phyloP scores from a whole-genome alignment of 2,888 invertebrate species.

The Parasteatoda lunata region DNA sequence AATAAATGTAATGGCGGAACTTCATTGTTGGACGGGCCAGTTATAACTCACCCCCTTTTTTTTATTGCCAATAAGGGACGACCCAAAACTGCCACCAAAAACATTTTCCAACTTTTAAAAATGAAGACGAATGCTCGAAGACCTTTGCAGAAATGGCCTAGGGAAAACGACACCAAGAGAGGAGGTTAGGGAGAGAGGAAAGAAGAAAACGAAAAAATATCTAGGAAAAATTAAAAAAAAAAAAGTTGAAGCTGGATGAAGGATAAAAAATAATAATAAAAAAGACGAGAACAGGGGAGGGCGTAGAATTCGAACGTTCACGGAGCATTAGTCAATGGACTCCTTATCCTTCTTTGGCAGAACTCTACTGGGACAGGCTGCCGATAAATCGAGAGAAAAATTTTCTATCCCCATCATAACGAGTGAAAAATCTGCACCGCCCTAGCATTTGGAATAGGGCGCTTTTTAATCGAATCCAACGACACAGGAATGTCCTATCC shows the following conservation, averaged over 20 bases:
- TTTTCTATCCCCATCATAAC: slow-evolving; percentile 55
- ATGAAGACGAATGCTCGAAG: slow-evolving; percentile 66
- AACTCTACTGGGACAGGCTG: slow-evolving; percentile 38
- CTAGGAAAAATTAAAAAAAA: slow-evolving; percentile 31
- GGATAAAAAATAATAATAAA: slow-evolving; percentile 35
- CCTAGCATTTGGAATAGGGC: slow-evolving; percentile 27
- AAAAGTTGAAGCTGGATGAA: slow-evolving; percentile 8
- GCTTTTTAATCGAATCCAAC: slow-evolving; percentile 62
- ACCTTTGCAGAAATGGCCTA: slow-evolving; percentile 36
- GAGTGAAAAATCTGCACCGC: slow-evolving; percentile 61
- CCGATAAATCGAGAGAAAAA: slow-evolving; percentile 63
- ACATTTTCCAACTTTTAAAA: slow-evolving; percentile 66
- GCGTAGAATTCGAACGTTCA: slow-evolving; percentile 56
- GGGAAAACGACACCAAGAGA: slow-evolving; percentile 26
- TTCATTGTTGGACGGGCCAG: slow-evolving; percentile 49
- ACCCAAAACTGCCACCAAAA: slow-evolving; percentile 67
- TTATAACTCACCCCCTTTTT: slow-evolving; percentile 63
- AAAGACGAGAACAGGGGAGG: slow-evolving; percentile 26
- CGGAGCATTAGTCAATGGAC: slow-evolving; percentile 67
- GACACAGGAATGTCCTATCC: slow-evolving; percentile 51
- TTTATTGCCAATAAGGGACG: slow-evolving; percentile 68
- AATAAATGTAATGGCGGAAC: slow-evolving; percentile 65
- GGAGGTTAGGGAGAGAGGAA: slow-evolving; percentile 7
- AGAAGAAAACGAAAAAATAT: slow-evolving; percentile 11
- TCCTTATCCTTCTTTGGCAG: slow-evolving; percentile 56